Base-by-base conservation (phyloP, 2,113 vertebrate genomes). In the Corythornis madagascariensis region DNA sequence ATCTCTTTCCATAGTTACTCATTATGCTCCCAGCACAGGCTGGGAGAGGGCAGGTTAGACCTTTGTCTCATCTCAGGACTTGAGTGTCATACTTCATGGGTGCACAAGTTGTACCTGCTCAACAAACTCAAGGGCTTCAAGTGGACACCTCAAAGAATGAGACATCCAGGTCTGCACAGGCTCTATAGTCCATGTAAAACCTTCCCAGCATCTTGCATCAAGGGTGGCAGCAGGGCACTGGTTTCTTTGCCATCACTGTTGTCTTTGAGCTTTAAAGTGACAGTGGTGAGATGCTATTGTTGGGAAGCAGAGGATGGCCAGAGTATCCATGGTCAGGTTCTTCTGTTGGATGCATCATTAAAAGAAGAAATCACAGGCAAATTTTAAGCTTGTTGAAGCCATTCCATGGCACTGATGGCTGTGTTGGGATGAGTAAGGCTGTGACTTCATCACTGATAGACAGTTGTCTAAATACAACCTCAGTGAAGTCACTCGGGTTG, bases 381-480 rank as follows among this genome's bases (percentile, higher is more conserved):
- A 60, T 52, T 57, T 61, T 29, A 16, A n/a, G 59, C 70, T 22
- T 16, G 3, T 18, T 70, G 59, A 64, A 63, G 63, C 40, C n/a
- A 24, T 61, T 79, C 13, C 11, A 6, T 42, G 72, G 59, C 1
- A 4, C 55, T n/a, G 78, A 13, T 75, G 66, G 63, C n/a, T 45
- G 15, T 17, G 48, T 50, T 50, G 22, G 35, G 59, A 38, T 61
- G 35, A 38, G 35, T 63, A 26, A 40, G 60, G 60, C 45, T 45
- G 10, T 63, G 60, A 63, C 60, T 26, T 63, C 60, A 38, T 63
- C 60, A 38, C 35, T 38, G 35, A 63, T 22, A 38, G 25, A 40
- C 90, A 95, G 48, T 76, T 93, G 83, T 90, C 83, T 55, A 57
- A 94, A 61, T 88, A 60, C 48, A 81, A 10, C 75, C 65, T 17